Conservation (phyloP, 2,113 vertebrate genomes). For the Pygathrix nemaeus region DNA sequence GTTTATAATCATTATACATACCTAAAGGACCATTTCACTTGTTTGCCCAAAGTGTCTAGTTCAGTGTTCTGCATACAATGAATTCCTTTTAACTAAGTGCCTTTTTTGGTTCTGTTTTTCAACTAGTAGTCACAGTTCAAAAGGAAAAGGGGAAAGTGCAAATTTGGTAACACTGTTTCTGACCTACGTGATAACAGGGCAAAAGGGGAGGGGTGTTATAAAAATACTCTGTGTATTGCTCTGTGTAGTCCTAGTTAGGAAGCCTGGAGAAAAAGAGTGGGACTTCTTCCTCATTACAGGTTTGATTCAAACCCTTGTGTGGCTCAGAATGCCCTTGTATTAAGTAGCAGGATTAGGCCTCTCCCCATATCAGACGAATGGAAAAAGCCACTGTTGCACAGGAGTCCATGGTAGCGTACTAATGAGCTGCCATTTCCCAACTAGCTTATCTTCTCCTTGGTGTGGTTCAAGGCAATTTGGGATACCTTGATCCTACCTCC, state of each 20-base stretch:
- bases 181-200: conserved; percentile 3
- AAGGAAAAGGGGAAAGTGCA: conserved; percentile 33
- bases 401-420: background rate
- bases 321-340: background rate
- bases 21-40: conserved; percentile 2
- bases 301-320: background rate
- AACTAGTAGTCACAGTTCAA: conserved; percentile 30
- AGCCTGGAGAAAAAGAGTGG: conserved; percentile 16
- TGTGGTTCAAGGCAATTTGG: background rate
- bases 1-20: background rate
- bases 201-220: background rate
- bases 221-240: conserved; percentile 39
- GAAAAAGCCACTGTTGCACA: background rate
- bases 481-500: background rate
- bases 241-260: conserved; percentile 9
- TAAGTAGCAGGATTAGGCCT: background rate
- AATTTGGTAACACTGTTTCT: conserved; percentile 41
- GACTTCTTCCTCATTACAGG: background rate
- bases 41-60: background rate
- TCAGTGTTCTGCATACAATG: background rate
- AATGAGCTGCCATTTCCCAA: background rate
- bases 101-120: conserved; percentile 11
- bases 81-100: background rate
- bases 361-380: background rate
- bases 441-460: background rate